A percentile compares a stretch with the other conserved stretches of the same genome.
phyloP scores from a whole-genome alignment of 1,140 invertebrate species.

The Pogonomyrmex californicus region DNA sequence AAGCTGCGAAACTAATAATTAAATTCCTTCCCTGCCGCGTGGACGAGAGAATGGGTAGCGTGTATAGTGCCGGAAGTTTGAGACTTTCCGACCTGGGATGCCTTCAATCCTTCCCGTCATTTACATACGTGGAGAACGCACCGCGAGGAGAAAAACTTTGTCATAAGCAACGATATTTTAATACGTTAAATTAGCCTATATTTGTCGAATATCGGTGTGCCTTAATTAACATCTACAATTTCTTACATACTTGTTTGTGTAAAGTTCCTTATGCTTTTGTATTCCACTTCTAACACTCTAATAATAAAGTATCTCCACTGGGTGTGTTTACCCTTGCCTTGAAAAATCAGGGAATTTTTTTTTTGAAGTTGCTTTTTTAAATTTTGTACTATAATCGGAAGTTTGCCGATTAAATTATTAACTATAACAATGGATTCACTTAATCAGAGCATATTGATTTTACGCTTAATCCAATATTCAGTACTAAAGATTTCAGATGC shows the following conservation, averaged over 20 bases:
- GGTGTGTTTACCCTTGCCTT: too few species aligned
- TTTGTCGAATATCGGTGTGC: not conserved
- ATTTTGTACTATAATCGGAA: too few species aligned
- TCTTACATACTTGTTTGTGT: not conserved
- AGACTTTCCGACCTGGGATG: constrained; percentile 67
- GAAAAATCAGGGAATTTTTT: too few species aligned
- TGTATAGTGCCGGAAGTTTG: constrained; percentile 63
- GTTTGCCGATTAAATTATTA: too few species aligned
- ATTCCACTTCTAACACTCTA: too few species aligned
- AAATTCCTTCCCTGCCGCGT: constrained; percentile 77
- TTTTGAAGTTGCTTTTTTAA: too few species aligned
- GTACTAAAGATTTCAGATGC: too few species aligned
- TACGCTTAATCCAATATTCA: too few species aligned
- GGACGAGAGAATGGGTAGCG: constrained; percentile 63
- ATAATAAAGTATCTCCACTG: too few species aligned
- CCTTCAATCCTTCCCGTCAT: constrained; percentile 66
- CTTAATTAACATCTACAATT: not conserved
- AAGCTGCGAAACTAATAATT: constrained; percentile 83
- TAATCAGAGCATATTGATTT: too few species aligned
- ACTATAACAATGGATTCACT: too few species aligned
- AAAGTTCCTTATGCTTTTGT: not conserved
- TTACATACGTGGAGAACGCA: constrained; percentile 49
- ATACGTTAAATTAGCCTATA: not conserved
- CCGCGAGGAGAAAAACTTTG: constrained; percentile 60
- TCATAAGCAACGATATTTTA: not conserved